Evolutionary conservation across 2,888 invertebrate genomes (phyloP), one percentile per base, ranked within the genome.

Genomic region (Agrotis exclamationis): DNA sequence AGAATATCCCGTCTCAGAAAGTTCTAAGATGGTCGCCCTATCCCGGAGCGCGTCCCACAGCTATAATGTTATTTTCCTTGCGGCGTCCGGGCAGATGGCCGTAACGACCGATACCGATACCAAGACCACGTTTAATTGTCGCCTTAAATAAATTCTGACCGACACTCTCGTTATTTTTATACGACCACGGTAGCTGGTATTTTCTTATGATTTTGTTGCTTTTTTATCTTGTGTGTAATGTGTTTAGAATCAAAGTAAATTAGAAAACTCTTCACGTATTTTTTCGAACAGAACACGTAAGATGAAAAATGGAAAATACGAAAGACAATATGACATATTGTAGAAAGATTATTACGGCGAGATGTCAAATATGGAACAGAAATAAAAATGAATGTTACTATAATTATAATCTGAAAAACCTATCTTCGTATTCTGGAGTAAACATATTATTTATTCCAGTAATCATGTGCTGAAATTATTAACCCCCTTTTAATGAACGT

Each of bases 101-200:
- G 73, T 80, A 68, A 84, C 85, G 80, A 70, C 73, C 73, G 75
- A 76, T 79, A 66, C 70, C 59, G 62, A 76, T 68, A 80, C 69
- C 51, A 33, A 47, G 45, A 66, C 67, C 63, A 57, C 57, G 74
- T 86, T 86, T 84, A 85, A 85, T 86, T 85, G 86, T 79, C 73
- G 83, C 74, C 83, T 78, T 72, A 85, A 85, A 85, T 86, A 84
- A 85, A 75, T 68, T 76, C 82, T 76, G 80, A 78, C 80, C 72
- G 69, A 70, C 67, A 82, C 75, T 76, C 63, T 65, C 64, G 58
- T 64, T 80, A 71, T 81, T 80, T 85, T 85, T 85, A 75, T 76
- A 74, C 68, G 63, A 83, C 65, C 60, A 65, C 59, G 50, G 45
- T 62, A 51, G 28, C 65, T 47, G 69, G 57, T 67, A 79, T 66